Evolutionary conservation across 2,113 vertebrate species (phyloP).

Genomic region (Pomatostomus ruficeps): DNA sequence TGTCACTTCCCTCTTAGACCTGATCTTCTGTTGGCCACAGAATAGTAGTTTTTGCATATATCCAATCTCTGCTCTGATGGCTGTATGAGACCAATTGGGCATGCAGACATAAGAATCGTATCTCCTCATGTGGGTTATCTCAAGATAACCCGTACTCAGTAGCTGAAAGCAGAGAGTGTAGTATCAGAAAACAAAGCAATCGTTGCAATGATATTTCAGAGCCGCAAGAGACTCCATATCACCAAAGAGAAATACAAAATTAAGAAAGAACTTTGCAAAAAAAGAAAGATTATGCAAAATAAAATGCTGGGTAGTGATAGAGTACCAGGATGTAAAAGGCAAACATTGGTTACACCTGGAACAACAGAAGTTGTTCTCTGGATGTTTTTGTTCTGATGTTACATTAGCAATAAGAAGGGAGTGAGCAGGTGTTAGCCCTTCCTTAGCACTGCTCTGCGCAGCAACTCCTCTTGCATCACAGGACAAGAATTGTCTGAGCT

Average conservation of each 20-base stretch:
- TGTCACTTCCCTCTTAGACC: not conserved
- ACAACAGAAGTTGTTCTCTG: not conserved
- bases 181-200: not conserved
- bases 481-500: not conserved
- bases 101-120: rapidly evolving
- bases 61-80: not conserved
- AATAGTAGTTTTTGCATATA: not conserved
- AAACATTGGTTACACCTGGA: not conserved
- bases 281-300: not conserved
- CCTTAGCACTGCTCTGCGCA: not conserved
- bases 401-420: not conserved
- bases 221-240: not conserved
- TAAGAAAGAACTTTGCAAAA: not conserved
- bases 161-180: not conserved
- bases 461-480: not conserved
- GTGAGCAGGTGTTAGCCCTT: not conserved
- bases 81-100: not conserved
- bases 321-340: not conserved
- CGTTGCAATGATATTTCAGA: not conserved
- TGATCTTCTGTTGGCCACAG: not conserved
- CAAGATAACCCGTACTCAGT: not conserved
- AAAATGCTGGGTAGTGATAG: not conserved
- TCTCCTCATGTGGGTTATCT: not conserved
- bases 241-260: not conserved
- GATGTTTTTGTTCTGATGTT: not conserved